Base-by-base conservation (phyloP, 2,888 invertebrate genomes). In the Oligia fasciuncula region DNA sequence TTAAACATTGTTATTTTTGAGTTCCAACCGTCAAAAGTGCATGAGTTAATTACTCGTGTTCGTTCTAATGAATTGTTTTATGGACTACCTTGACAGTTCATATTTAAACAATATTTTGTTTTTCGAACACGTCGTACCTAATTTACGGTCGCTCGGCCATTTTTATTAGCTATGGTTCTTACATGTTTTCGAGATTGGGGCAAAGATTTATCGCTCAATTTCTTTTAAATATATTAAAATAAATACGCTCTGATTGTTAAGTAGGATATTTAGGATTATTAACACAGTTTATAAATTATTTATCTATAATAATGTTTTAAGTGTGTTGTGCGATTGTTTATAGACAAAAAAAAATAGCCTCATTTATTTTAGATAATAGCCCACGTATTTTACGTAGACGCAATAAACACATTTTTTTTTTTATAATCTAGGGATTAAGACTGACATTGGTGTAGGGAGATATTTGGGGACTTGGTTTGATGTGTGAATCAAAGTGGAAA, bases 1-100 rank as follows among this genome's bases (percentile, higher is more conserved):
- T 86, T 76, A 81, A 81, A 83, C 85, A 60, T 4, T 79, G 85
- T 81, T 85, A 81, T 89, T 86, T 85, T 84, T 75, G 77, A 72
- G 73, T 77, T 77, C 11, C 2, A 67, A 74, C 67, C 66, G 75
- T 74, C 73, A 79, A 87, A 87, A 80, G 43, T 79, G 74, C 76
- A 86, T 51, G 71, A 77, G 79, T 81, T 84, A 82, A 88, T 88
- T 84, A 76, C 78, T 71, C 35, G 69, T 54, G 73, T 70, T 75
- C 46, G 69, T 54, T 57, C 14, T 85, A 77, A 87, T 79, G 66
- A 80, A 88, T 82, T 80, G 79, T 73, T 81, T 73, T 73, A 69
- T 60, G 76, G 65, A 74, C 57, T 71, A 73, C 87, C 80, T 88
- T 83, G 81, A 73, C 74, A 80, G 80, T 84, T 77, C 54, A 79